These are phyloP conservation scores for Burhinus bistriatus DNA, from an alignment of 2,113 vertebrate genomes.

Conservation along the genomic window DNA sequence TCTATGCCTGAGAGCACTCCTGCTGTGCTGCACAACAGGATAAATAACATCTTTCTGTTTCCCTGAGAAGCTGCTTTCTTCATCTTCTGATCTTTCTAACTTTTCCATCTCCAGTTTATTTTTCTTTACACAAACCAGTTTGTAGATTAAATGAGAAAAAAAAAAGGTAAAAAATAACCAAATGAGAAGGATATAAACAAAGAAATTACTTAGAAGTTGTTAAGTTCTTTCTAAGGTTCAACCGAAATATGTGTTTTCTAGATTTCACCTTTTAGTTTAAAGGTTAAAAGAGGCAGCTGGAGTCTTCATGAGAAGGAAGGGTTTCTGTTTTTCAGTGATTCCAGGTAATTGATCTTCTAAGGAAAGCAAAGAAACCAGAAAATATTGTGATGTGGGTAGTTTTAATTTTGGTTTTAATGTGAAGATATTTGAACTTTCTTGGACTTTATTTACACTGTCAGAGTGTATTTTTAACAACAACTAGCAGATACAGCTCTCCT, in stretches of 20 bases:
- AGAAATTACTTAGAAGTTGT: not conserved
- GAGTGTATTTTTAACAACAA: not conserved
- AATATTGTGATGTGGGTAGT: not conserved
- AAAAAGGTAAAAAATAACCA: not conserved
- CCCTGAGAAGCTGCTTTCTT: not conserved
- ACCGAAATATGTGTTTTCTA: not conserved
- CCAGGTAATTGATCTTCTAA: not conserved
- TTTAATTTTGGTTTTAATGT: not conserved
- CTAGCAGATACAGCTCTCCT: not conserved
- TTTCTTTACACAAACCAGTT: not conserved
- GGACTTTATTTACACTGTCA: not conserved
- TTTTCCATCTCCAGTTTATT: not conserved
- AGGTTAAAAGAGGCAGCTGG: not conserved
- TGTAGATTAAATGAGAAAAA: not conserved
- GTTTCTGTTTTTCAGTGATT: not conserved
- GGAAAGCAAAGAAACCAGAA: not conserved
- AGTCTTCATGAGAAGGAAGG: not conserved
- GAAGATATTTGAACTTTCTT: not conserved
- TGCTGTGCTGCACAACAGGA: not conserved
- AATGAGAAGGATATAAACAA: not conserved
- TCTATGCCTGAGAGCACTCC: not conserved
- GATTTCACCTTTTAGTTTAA: not conserved
- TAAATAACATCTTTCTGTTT: not conserved
- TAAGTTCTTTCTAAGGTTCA: not conserved
- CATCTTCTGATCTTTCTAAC: not conserved